Conservation (phyloP, 2,888 invertebrate species). For the Pristionchus exspectatus region DNA sequence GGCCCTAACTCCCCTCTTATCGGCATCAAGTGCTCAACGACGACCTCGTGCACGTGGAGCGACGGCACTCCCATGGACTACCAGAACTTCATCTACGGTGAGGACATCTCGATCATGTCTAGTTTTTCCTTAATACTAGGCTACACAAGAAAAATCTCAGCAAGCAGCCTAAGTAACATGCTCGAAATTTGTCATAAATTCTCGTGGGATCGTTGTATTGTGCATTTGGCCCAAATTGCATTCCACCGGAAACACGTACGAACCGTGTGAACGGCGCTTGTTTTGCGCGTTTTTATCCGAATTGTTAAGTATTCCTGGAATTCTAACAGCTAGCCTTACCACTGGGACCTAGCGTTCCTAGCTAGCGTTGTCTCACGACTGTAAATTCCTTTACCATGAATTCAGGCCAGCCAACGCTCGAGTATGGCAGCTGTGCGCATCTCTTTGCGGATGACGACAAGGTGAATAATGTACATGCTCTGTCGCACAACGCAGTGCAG, state of each 20-base stretch:
- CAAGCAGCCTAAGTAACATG: no score
- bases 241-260: background rate
- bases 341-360: no score
- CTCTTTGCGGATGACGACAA: conserved; percentile 25
- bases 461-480: background rate
- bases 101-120: background rate
- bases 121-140: no score
- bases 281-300: background rate
- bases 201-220: no score
- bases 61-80: conserved; percentile 35
- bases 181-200: no score
- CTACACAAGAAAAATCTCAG: no score
- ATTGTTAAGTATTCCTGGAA: background rate
- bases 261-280: background rate
- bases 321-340: no score
- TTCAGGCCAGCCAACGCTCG: conserved; percentile 37
- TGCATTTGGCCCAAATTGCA: background rate
- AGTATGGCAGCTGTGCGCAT: conserved; percentile 44
- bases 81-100: conserved; percentile 39
- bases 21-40: conserved; percentile 38
- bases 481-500: no score
- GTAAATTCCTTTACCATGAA: no score
- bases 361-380: no score
- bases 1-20: background rate
- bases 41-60: conserved; percentile 7